Conservation (phyloP, 2,113 vertebrate genomes). For the Melanocharis versteri region DNA sequence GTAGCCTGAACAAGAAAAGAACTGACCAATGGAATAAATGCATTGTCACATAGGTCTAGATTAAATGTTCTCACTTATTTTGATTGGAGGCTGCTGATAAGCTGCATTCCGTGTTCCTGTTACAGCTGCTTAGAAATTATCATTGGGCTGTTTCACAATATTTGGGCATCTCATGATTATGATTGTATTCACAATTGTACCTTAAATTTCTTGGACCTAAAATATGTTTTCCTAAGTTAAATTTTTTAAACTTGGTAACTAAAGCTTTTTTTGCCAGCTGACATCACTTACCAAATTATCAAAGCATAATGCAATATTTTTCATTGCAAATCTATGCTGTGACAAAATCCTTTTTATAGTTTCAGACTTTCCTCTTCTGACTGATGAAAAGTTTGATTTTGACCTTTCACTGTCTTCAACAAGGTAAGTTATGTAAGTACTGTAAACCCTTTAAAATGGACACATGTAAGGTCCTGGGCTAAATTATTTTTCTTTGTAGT, state of each 20-base stretch:
- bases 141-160: not conserved
- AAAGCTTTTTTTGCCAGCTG: not conserved
- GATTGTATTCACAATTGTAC: not conserved
- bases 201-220: not conserved
- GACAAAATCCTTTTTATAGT: not conserved
- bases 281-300: not conserved
- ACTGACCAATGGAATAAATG: not conserved
- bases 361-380: constrained; percentile 67
- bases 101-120: not conserved
- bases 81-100: not conserved
- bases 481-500: constrained; percentile 40
- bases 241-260: not conserved
- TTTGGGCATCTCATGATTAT: not conserved
- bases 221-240: not conserved
- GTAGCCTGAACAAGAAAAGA: not conserved
- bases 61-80: not conserved
- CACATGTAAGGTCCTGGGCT: not conserved
- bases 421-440: constrained; percentile 63
- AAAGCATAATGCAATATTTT: not conserved
- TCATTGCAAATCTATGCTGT: not conserved
- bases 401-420: constrained; percentile 75
- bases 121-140: not conserved
- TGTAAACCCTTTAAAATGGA: not conserved
- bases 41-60: not conserved
- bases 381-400: constrained; percentile 80